Percentiles rank a stretch among this genome's conserved stretches.
phyloP scores from a whole-genome alignment of 2,888 invertebrate species.

The Bellardia pandia region DNA sequence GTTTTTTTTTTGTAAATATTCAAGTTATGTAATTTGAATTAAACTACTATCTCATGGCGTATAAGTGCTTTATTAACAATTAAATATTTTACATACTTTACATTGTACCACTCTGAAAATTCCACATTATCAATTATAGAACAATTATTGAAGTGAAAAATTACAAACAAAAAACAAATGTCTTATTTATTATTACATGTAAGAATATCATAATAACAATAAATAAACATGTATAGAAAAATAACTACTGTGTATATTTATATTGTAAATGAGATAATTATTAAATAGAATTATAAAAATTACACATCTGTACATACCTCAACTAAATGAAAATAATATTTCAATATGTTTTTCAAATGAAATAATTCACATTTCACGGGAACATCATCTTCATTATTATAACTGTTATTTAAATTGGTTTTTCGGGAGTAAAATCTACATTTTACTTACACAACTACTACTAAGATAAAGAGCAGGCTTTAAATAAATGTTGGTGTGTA shows the following conservation, averaged over 20 bases:
- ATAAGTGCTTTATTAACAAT: not conserved
- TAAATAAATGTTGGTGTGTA: constrained; percentile 8
- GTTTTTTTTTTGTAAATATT: too few species aligned
- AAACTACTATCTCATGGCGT: not conserved
- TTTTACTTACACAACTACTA: constrained; percentile 75
- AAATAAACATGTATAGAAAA: not conserved
- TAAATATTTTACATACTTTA: not conserved
- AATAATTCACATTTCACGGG: constrained; percentile 16
- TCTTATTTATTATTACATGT: constrained; percentile 18
- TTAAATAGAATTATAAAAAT: not conserved
- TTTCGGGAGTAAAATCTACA: constrained; percentile 65
- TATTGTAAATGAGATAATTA: constrained; percentile 1
- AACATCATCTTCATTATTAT: not conserved
- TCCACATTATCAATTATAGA: not conserved
- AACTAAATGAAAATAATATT: not conserved
- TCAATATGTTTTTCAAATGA: not conserved
- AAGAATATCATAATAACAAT: not conserved
- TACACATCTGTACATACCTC: constrained; percentile 29
- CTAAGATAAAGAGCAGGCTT: constrained; percentile 77
- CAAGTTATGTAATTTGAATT: too few species aligned
- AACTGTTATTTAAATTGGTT: not conserved
- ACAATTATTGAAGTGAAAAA: not conserved
- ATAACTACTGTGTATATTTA: constrained; percentile 8
- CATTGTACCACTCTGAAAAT: not conserved
- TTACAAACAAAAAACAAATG: constrained; percentile 48